Conservation (phyloP, 2,113 vertebrate species). For the Blennius ocellaris region DNA sequence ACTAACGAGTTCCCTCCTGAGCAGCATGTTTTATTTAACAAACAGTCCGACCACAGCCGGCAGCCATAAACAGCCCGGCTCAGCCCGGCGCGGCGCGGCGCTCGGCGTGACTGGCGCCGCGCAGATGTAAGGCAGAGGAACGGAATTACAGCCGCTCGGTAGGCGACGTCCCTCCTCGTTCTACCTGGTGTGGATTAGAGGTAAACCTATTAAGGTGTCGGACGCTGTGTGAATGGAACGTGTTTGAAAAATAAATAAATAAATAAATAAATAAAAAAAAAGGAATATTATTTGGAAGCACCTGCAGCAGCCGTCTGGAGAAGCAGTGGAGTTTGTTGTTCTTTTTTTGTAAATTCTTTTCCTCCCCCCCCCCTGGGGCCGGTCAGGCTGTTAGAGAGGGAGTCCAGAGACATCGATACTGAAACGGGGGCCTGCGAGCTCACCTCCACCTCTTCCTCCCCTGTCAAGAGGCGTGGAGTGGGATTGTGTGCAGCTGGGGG, state of each 20-base stretch:
- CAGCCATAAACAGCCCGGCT: slow-evolving; percentile 37
- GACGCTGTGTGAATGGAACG: not conserved
- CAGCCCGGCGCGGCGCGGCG: slow-evolving; percentile 16
- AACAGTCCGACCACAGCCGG: slow-evolving; percentile 32
- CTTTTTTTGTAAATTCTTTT: not conserved
- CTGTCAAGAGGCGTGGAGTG: not conserved
- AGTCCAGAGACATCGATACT: slow-evolving; percentile 10
- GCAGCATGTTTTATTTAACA: slow-evolving; percentile 59
- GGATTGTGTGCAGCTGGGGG: not conserved
- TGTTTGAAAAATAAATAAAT: no score
- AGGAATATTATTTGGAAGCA: slow-evolving; percentile 14
- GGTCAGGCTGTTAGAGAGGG: slow-evolving; percentile 1
- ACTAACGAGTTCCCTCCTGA: slow-evolving; percentile 52
- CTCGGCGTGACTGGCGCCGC: slow-evolving; percentile 21
- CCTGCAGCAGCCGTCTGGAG: slow-evolving; percentile 18
- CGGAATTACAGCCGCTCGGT: slow-evolving; percentile 28
- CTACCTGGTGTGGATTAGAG: slow-evolving; percentile 32
- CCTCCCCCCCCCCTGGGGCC: not conserved
- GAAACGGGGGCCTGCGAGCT: not conserved
- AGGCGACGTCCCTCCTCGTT: slow-evolving; percentile 10
- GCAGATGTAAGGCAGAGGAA: slow-evolving; percentile 14
- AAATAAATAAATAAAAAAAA: not conserved
- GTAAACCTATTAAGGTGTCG: not conserved
- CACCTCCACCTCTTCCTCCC: not conserved
- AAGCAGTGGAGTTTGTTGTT: not conserved